Conservation (phyloP, 2,113 vertebrate species). For the Tetrax tetrax region DNA sequence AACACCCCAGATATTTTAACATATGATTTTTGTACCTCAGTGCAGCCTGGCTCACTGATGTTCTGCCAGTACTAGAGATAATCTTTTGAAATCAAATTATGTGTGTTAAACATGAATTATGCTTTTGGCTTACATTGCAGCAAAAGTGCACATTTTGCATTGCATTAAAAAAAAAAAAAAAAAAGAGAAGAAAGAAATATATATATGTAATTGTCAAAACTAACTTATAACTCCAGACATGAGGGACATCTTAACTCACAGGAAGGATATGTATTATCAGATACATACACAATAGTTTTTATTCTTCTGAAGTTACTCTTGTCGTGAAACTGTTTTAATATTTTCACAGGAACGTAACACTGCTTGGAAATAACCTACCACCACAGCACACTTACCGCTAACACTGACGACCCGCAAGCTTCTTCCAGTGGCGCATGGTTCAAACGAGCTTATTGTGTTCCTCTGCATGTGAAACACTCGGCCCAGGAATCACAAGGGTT, state of each 20-base stretch:
- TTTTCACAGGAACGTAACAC: not conserved
- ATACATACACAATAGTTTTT: not conserved
- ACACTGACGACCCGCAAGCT: not conserved
- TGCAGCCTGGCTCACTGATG: not conserved
- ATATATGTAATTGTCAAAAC: not conserved
- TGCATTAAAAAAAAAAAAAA: not conserved
- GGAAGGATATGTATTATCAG: not conserved
- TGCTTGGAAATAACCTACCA: not conserved
- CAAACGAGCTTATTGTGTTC: not conserved
- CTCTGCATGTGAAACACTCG: not conserved
- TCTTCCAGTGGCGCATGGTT: not conserved
- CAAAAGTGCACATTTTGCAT: conserved; percentile 13
- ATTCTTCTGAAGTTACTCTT: not conserved
- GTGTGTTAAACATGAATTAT: not conserved
- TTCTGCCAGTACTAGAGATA: conserved; percentile 13
- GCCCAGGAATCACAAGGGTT: not conserved
- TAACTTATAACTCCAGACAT: conserved; percentile 7
- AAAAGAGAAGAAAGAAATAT: not conserved
- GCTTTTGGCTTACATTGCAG: not conserved
- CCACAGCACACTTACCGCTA: not conserved
- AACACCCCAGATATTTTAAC: not conserved
- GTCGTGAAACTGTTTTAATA: not conserved
- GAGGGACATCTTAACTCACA: not conserved
- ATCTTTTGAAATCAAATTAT: conserved; percentile 52
- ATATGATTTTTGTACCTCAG: not conserved